These are phyloP conservation scores for Etheostoma perlongum DNA, from an alignment of 2,797 vertebrate genomes.

Conservation along the genomic window DNA sequence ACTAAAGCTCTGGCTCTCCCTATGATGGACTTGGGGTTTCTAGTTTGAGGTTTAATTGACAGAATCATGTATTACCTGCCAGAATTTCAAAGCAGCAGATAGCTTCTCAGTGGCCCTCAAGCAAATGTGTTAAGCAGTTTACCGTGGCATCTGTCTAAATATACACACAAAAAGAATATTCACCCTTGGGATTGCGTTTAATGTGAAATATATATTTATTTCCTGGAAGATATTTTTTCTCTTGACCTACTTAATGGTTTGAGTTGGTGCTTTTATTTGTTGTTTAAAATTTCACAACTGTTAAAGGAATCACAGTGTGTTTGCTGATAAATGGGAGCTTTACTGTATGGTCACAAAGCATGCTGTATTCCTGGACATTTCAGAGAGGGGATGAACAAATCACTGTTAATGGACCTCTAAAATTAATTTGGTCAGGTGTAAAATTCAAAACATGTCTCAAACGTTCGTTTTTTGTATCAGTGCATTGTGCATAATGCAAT, in stretches of 20 bases:
- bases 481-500: neutral
- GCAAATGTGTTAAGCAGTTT: slow-evolving; percentile 56
- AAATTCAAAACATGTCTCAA: neutral
- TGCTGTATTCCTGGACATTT: neutral
- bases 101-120: slow-evolving; percentile 34
- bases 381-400: neutral
- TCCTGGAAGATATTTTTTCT: slow-evolving; percentile 30
- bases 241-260: slow-evolving; percentile 64
- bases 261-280: slow-evolving; percentile 48
- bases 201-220: slow-evolving; percentile 55
- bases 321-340: slow-evolving; percentile 4
- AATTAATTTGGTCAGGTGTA: neutral
- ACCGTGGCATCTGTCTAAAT: slow-evolving; percentile 52
- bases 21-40: slow-evolving; percentile 16
- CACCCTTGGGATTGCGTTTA: slow-evolving; percentile 44
- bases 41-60: slow-evolving; percentile 54
- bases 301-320: slow-evolving; percentile 7
- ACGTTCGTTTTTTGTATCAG: neutral
- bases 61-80: slow-evolving; percentile 51
- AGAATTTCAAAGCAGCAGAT: slow-evolving; percentile 48
- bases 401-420: neutral
- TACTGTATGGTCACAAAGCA: slow-evolving; percentile 1
- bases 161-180: slow-evolving; percentile 53
- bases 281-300: slow-evolving; percentile 30
- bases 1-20: slow-evolving; percentile 1